Conservation (phyloP, 2,113 vertebrate species). For the Corydoras maculifer region DNA sequence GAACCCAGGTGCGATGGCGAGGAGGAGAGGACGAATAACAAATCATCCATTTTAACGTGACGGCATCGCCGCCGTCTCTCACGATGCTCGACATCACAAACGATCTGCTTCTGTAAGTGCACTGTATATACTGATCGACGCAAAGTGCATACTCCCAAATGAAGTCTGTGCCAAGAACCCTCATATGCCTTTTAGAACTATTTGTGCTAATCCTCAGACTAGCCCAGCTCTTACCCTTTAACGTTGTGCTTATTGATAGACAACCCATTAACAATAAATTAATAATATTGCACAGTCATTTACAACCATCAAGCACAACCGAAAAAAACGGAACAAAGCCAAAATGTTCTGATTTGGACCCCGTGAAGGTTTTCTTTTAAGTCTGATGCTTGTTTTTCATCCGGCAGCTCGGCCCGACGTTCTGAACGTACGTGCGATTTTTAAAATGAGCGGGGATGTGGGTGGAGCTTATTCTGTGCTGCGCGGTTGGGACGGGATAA, state of each 20-base stretch:
- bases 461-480: too few species aligned
- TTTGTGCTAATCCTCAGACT: constrained; percentile 1
- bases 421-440: too few species aligned
- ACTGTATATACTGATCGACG: neutral
- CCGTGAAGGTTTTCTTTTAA: neutral
- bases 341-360: neutral
- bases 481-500: too few species aligned
- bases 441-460: too few species aligned
- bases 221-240: constrained; percentile 48
- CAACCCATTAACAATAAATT: constrained; percentile 54
- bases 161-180: constrained; percentile 19
- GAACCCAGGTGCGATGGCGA: neutral
- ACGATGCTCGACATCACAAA: neutral
- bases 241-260: constrained; percentile 61
- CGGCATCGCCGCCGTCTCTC: neutral
- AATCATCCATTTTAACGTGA: too few species aligned
- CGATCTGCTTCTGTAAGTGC: neutral
- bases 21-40: too few species aligned
- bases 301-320: too few species aligned
- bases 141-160: neutral
- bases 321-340: neutral
- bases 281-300: constrained; percentile 38
- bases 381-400: too few species aligned
- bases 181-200: constrained; percentile 30
- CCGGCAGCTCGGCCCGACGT: too few species aligned